Evolutionary conservation across 2,888 invertebrate species (phyloP).

Genomic region (Adelphocoris suturalis): DNA sequence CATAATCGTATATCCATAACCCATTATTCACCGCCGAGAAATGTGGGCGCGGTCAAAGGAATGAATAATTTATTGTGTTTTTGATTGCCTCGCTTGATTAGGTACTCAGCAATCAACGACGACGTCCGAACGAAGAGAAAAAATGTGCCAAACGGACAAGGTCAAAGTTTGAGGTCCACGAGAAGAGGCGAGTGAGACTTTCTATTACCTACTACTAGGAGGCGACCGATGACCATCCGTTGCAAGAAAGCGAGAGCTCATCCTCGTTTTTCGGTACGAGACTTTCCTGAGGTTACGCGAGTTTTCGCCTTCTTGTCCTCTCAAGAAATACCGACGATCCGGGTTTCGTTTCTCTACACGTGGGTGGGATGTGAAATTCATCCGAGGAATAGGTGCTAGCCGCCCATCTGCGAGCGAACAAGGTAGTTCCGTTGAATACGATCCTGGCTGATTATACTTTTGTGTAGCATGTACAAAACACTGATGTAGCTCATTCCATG

Average conservation of each 20-base stretch:
- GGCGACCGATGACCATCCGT: conserved; percentile 7
- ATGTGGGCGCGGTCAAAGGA: neutral
- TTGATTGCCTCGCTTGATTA: neutral
- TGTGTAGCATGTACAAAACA: too few relatives aligned
- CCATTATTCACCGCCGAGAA: neutral
- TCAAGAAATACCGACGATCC: conserved; percentile 10
- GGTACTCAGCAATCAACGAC: neutral
- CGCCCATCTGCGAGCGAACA: too few relatives aligned
- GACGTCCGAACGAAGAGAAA: neutral
- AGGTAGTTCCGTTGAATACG: too few relatives aligned
- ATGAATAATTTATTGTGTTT: neutral
- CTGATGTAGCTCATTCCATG: too few relatives aligned
- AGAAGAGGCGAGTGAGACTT: neutral
- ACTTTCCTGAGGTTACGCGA: neutral
- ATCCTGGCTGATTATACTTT: too few relatives aligned
- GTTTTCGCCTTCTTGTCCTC: conserved; percentile 16
- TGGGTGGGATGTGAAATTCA: conserved; percentile 36
- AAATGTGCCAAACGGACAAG: conserved; percentile 34
- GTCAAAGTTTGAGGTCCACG: neutral
- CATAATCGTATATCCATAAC: too few relatives aligned
- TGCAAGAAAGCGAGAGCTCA: neutral
- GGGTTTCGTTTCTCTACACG: neutral
- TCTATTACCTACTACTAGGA: neutral
- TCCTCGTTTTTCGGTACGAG: neutral
- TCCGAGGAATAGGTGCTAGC: neutral